phyloP scores from a whole-genome alignment of 2,888 invertebrate species.

The Vannuccia rotundouncinata region DNA sequence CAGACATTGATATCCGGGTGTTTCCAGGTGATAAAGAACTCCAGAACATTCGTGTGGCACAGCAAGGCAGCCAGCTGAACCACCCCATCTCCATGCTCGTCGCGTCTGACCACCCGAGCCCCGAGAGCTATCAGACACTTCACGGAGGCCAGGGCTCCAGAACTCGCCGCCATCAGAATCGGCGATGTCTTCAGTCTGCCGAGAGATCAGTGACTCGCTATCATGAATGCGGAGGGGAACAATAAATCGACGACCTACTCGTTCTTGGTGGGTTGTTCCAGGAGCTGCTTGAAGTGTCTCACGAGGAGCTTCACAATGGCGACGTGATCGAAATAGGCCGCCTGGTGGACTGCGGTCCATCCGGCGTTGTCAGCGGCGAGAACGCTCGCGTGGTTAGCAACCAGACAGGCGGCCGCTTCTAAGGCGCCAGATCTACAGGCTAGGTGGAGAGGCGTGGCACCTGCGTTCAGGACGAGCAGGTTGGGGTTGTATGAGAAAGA shows the following conservation, averaged over 20 bases:
- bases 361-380: conserved; percentile 51
- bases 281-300: conserved; percentile 48
- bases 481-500: background rate
- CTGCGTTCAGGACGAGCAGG: conserved; percentile 41
- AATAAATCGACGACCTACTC: conserved; percentile 46
- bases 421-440: conserved; percentile 54
- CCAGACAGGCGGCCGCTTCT: conserved; percentile 52
- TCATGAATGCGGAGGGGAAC: background rate
- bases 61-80: conserved; percentile 52
- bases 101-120: conserved; percentile 47
- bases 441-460: conserved; percentile 55
- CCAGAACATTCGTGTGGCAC: conserved; percentile 54
- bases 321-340: conserved; percentile 55
- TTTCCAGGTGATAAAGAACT: conserved; percentile 53
- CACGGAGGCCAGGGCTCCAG: conserved; percentile 52
- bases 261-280: conserved; percentile 53
- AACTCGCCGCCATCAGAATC: conserved; percentile 52
- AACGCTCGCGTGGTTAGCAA: conserved; percentile 51
- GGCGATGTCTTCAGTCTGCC: conserved; percentile 50
- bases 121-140: conserved; percentile 50
- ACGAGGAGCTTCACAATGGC: conserved; percentile 50
- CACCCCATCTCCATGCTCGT: conserved; percentile 49
- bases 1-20: conserved; percentile 51
- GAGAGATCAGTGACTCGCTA: background rate
- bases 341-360: conserved; percentile 56